Conservation (phyloP, 2,113 vertebrate genomes). For the Picathartes gymnocephalus region DNA sequence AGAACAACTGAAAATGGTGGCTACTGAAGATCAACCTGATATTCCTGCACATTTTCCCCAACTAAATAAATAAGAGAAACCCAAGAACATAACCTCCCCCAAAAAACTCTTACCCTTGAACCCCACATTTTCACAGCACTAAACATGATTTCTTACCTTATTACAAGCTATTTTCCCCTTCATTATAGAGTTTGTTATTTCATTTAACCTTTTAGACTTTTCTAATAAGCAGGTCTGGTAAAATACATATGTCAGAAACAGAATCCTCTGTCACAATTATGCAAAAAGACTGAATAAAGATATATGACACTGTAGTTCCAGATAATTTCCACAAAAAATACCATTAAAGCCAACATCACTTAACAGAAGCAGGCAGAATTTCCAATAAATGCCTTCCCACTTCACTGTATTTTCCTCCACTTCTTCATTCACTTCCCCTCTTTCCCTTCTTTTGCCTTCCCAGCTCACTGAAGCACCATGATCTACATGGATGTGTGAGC, state of each 20-base stretch:
- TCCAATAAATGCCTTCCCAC: neutral
- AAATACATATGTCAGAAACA: neutral
- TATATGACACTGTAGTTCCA: neutral
- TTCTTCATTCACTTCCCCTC: neutral
- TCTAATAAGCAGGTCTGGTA: neutral
- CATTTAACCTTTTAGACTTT: neutral
- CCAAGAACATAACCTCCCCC: neutral
- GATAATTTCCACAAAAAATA: neutral
- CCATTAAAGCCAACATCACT: neutral
- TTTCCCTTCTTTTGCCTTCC: neutral
- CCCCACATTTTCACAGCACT: neutral
- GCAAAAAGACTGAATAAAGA: neutral
- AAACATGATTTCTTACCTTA: neutral
- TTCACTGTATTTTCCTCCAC: neutral
- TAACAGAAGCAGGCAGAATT: neutral
- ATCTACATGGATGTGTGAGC: neutral
- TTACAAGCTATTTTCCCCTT: neutral
- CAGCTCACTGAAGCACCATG: neutral
- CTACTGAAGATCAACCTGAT: neutral
- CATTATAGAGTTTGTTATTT: neutral
- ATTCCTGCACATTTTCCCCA: neutral
- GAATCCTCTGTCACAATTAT: neutral
- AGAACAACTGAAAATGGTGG: neutral
- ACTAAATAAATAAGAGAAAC: neutral
- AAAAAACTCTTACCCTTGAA: neutral